These are phyloP conservation scores for Herpailurus yagouaroundi DNA, from an alignment of 2,113 vertebrate species.

Conservation along the genomic window DNA sequence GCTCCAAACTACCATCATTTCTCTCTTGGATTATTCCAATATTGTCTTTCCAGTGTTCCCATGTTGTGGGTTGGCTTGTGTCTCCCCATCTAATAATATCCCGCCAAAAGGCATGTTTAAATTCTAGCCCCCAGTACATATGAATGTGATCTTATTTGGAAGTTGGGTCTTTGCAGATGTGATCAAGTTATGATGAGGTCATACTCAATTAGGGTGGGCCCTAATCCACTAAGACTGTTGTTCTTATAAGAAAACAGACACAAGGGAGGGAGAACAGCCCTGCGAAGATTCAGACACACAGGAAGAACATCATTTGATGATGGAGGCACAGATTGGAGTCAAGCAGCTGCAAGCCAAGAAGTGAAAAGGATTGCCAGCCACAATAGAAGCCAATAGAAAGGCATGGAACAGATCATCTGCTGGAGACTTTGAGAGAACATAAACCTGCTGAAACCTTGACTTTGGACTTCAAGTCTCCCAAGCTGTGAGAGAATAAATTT, in stretches of 20 bases:
- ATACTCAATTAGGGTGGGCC: neutral
- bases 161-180: neutral
- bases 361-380: neutral
- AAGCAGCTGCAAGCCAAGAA: neutral
- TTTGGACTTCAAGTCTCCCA: neutral
- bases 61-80: neutral
- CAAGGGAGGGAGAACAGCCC: neutral
- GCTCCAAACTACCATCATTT: neutral
- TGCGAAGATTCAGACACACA: neutral
- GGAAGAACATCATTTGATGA: neutral
- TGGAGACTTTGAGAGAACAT: neutral
- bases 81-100: neutral
- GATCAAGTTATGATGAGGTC: neutral
- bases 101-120: neutral
- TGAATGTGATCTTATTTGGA: neutral
- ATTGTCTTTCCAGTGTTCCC: neutral
- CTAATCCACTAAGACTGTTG: neutral
- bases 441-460: neutral
- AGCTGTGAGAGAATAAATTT: constrained; percentile 2
- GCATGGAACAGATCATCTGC: neutral
- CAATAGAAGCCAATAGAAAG: neutral
- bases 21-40: constrained; percentile 13
- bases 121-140: neutral
- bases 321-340: neutral
- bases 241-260: neutral